Conservation (phyloP, 2,113 vertebrate genomes). For the Odontesthes bonariensis region DNA sequence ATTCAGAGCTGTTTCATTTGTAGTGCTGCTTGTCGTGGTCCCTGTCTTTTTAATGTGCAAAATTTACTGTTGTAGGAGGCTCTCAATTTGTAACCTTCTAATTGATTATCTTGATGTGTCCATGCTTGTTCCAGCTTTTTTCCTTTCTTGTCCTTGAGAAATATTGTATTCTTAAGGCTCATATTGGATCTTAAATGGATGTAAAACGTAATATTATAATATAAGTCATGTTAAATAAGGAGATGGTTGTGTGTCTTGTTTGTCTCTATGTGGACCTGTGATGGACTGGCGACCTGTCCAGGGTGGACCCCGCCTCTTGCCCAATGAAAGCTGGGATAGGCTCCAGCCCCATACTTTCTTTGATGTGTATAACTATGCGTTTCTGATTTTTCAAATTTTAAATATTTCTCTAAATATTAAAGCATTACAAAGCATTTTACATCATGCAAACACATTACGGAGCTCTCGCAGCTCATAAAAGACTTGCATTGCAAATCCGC, state of each 20-base stretch:
- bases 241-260: too few species aligned
- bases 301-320: too few species aligned
- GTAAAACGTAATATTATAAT: too few species aligned
- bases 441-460: constrained; percentile 50
- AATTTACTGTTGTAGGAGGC: not conserved
- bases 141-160: not conserved
- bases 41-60: not conserved
- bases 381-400: not conserved
- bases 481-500: constrained; percentile 61
- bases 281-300: too few species aligned
- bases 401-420: not conserved
- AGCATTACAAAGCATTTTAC: not conserved
- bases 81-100: not conserved
- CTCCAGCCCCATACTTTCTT: too few species aligned
- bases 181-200: too few species aligned
- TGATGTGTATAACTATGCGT: too few species aligned
- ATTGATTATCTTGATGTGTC: not conserved
- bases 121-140: not conserved
- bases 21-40: not conserved
- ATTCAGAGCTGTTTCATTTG: not conserved
- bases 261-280: too few species aligned
- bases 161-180: not conserved
- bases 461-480: constrained; percentile 5
- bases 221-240: too few species aligned
- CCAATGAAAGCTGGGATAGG: too few species aligned